Evolutionary conservation across 1,140 invertebrate genomes (phyloP), one percentile per base, ranked within the genome.

Genomic region (Prorops nasuta): DNA sequence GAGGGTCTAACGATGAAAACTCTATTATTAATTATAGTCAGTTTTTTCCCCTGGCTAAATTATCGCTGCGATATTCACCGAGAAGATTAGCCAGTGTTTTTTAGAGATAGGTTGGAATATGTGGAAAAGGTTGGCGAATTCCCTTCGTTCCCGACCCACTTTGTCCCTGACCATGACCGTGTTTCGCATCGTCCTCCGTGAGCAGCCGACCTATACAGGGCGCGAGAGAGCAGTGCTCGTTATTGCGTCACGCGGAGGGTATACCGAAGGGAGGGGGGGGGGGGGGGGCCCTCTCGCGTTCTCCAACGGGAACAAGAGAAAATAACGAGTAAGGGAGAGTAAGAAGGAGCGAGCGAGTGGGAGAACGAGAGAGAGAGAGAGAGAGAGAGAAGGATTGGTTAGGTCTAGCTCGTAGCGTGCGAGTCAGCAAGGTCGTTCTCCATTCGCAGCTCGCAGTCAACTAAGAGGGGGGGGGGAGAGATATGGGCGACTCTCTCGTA

Each of bases 91-190:
- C n/a, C n/a, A n/a, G n/a, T n/a, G n/a, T n/a, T n/a, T n/a, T n/a
- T n/a, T n/a, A n/a, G n/a, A n/a, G n/a, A n/a, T n/a, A n/a, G n/a
- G n/a, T n/a, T n/a, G n/a, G n/a, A n/a, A n/a, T n/a, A n/a, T n/a
- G n/a, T n/a, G n/a, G n/a, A n/a, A n/a, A n/a, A n/a, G n/a, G n/a
- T n/a, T n/a, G n/a, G n/a, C n/a, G n/a, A n/a, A n/a, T n/a, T n/a
- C n/a, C n/a, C 24, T 28, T 6, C 4, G 10, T 10, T 28, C 24
- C 24, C 24, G 24, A 28, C 24, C 24, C 24, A 28, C 24, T 24
- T 37, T 34, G 22, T 54, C 57, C 57, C 51, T 60, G 59, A 60
- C 59, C 59, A 60, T 61, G 59, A 61, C 59, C 59, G 58, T 36
- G 15, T 60, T 61, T 60, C 16, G 51, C 54, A 38, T 56, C 50